Base-by-base conservation (phyloP, 2,888 invertebrate genomes). In the Brachypalpus laphriformis region DNA sequence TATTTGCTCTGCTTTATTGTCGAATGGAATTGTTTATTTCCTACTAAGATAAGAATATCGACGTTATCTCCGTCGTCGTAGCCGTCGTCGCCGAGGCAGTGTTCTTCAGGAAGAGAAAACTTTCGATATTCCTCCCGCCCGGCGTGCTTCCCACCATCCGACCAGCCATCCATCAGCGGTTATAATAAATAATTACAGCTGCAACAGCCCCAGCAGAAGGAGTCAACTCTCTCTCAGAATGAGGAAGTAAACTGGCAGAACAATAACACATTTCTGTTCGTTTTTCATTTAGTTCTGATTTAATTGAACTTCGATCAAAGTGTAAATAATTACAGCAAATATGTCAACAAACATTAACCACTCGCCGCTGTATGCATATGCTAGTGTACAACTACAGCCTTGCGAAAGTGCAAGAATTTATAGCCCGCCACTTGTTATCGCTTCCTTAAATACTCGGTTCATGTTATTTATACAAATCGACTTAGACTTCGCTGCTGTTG, bases 11-110 rank as follows among this genome's bases (percentile, higher is more conserved):
- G 80, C 71, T 81, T 85, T 85, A 85, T 85, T 85, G 81, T 85
- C 75, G 85, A 85, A 81, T 85, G 75, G 40, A 85, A 86, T 86
- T 86, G 86, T 86, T 86, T 86, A 82, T 82, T 86, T 86, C 86
- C 86, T 86, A 82, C 76, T 86, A 82, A 86, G 86, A 86, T 86
- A 86, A 86, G 86, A 86, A 68, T 80, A 80, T 77, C 76, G 82
- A 72, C 80, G 72, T 86, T 86, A 86, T 86, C 86, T 81, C 63
- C 40, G 56, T 61, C 66, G 56, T 31, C 28, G 37, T 25, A 22
- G 40, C 14, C 25, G 40, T 8, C 20, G 56, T 6, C 34, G 63
- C 0, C 65, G 70, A 80, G 75, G 28, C 74, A 81, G 42, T 81
- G 81, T 66, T 81, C 85, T 85, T 85, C 76, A 81, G 85, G 85